A percentile compares a stretch with the other conserved stretches of the same genome.
Conservation (phyloP, 1,140 invertebrate genomes). For the Pomacea maculata region DNA sequence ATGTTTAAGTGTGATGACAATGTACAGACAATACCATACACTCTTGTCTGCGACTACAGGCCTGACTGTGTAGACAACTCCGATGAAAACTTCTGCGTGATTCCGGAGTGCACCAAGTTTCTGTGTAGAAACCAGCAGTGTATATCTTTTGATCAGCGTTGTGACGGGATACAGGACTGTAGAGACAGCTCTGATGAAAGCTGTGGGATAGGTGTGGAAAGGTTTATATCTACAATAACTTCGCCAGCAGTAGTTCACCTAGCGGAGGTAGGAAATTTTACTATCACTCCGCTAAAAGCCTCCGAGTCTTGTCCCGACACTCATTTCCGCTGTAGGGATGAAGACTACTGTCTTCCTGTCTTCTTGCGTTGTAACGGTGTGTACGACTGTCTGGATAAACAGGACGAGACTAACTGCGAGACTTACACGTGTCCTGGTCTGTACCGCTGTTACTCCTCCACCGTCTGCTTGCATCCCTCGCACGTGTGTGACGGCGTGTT, state of each 20-base stretch:
- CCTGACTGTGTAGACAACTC: too few species aligned
- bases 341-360: slow-evolving; percentile 17
- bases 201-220: neutral
- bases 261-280: slow-evolving; percentile 7
- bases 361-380: slow-evolving; percentile 28
- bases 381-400: slow-evolving; percentile 16
- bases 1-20: too few species aligned
- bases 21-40: too few species aligned
- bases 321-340: slow-evolving; percentile 11
- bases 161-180: slow-evolving; percentile 1
- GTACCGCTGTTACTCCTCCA: neutral
- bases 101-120: too few species aligned
- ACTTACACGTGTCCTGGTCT: slow-evolving; percentile 8
- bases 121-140: too few species aligned
- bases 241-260: slow-evolving; percentile 12
- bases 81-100: too few species aligned
- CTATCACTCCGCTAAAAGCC: neutral
- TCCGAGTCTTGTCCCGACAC: slow-evolving; percentile 9
- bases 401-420: slow-evolving; percentile 13
- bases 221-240: neutral
- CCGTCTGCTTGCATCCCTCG: neutral
- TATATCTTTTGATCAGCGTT: neutral
- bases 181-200: slow-evolving; percentile 8
- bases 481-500: slow-evolving; percentile 19
- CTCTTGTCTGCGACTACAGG: too few species aligned